Evolutionary conservation across 2,888 invertebrate genomes (phyloP).

Genomic region (Lissocephala sabroskyi): DNA sequence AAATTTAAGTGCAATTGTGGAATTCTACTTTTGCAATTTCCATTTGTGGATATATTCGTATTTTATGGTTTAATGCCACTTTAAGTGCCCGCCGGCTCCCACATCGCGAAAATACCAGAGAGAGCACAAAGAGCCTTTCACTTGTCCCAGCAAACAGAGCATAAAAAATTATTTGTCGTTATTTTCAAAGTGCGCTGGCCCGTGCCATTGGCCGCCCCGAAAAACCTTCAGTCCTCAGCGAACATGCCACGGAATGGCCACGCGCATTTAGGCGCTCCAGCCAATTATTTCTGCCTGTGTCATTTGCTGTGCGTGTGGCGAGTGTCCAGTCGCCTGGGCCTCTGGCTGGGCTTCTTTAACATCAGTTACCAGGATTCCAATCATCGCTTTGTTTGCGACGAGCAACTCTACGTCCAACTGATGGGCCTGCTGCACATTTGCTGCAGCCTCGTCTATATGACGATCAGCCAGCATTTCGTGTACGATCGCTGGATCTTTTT

Average conservation of each 20-base stretch:
- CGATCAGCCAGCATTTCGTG: conserved; percentile 34
- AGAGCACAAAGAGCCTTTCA: background rate
- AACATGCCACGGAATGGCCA: background rate
- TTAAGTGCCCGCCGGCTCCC: conserved; percentile 54
- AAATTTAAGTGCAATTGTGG: conserved; percentile 10
- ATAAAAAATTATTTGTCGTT: conserved; percentile 47
- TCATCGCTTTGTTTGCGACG: conserved; percentile 24
- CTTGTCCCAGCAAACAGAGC: conserved; percentile 46
- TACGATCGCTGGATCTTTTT: conserved; percentile 28
- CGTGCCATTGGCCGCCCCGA: too few species aligned
- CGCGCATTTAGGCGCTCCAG: conserved; percentile 9
- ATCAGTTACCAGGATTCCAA: conserved; percentile 19
- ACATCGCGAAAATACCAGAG: conserved; percentile 39
- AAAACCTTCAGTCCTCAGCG: too few species aligned
- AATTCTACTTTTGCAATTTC: conserved; percentile 1
- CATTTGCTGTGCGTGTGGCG: conserved; percentile 40
- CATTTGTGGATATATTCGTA: conserved; percentile 7
- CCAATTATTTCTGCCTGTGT: conserved; percentile 39
- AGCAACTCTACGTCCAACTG: conserved; percentile 38
- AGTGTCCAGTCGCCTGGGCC: conserved; percentile 20
- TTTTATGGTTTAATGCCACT: conserved; percentile 42
- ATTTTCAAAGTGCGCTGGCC: too few species aligned
- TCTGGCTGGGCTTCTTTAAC: conserved; percentile 39
- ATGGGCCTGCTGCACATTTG: conserved; percentile 19
- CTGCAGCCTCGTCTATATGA: conserved; percentile 19